Evolutionary conservation across 2,797 vertebrate species (phyloP), one percentile per base, ranked within the genome.

Genomic region (Cygnus olor): DNA sequence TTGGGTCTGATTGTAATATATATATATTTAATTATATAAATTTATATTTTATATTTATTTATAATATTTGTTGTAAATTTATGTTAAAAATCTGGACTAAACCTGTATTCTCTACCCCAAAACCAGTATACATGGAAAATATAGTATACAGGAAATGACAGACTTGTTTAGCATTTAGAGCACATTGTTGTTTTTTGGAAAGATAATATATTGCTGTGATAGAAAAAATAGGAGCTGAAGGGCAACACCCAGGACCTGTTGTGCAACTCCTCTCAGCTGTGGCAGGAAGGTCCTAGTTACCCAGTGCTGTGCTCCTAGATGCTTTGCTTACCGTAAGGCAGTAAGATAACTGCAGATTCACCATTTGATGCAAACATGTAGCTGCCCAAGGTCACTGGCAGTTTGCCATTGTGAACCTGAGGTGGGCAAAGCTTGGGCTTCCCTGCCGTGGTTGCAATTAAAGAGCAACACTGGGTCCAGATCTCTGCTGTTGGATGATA

Each of bases 361-460:
- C 32, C 20, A n/a, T 56, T 69, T 47, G 21, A 85, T 36, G 28
- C 27, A 71, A 96, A 76, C 32, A 9, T 18, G 60, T 57, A 72
- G 45, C 61, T 63, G 90, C 42, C 61, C 90, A 96, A 92, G 86
- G 86, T 88, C 36, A 0, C 64, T 94, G 94, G 78, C 60, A 17
- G 9, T 54, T 68, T 78, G 69, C 78, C 93, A 86, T 12, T 0
- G 1, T 27, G 65, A 86, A 5, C 11, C 61, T 82, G 74, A 83
- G 45, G 45, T 80, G 85, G 69, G 63, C 49, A 70, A 85, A 69
- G 18, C 58, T 74, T 44, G 34, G 57, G 36, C 63, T 93, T 90
- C 69, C 94, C 93, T 87, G 93, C 83, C 4, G 69, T 56, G 69
- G 83, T 14, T 96, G 78, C 90, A 90, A 94, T 96, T 95, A 95